Evolutionary conservation across 2,888 invertebrate genomes (phyloP).

Genomic region (Salpingus planirostris): DNA sequence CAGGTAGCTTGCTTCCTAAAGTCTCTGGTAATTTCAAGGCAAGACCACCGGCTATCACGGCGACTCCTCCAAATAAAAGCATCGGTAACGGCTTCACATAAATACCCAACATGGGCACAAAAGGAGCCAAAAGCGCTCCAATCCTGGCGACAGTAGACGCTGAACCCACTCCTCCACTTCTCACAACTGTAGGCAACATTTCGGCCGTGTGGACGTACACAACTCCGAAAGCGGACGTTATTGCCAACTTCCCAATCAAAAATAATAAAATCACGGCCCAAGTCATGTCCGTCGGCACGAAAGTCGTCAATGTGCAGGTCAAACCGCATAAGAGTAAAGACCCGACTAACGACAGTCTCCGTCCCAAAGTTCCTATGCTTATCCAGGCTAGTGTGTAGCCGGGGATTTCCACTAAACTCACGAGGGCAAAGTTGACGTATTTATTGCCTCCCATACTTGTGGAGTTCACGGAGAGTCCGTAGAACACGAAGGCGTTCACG

Average conservation of each 20-base stretch:
- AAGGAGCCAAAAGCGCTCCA: conserved; percentile 55
- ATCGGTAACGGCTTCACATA: conserved; percentile 39
- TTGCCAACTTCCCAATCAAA: conserved; percentile 53
- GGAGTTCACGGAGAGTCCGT: conserved; percentile 58
- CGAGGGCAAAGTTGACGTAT: conserved; percentile 57
- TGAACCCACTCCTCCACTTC: conserved; percentile 52
- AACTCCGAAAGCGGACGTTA: conserved; percentile 54
- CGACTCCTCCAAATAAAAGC: conserved; percentile 46
- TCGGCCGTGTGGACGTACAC: conserved; percentile 55
- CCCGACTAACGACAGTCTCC: conserved; percentile 45
- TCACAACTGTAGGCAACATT: conserved; percentile 45
- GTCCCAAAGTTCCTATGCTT: conserved; percentile 45
- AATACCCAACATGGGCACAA: conserved; percentile 49
- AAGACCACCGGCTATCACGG: conserved; percentile 45
- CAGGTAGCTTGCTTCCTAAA: conserved; percentile 50
- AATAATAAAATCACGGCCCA: conserved; percentile 51
- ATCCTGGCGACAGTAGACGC: conserved; percentile 51
- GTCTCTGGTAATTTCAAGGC: conserved; percentile 56
- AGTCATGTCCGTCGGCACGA: conserved; percentile 42
- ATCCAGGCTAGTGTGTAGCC: conserved; percentile 49
- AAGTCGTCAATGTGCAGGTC: conserved; percentile 49
- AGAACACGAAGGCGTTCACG: conserved; percentile 59
- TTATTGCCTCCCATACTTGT: conserved; percentile 58
- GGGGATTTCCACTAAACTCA: conserved; percentile 52
- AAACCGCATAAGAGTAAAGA: conserved; percentile 44